These are phyloP conservation scores for Melospiza melodia DNA, from an alignment of 2,113 vertebrate species.

Conservation along the genomic window DNA sequence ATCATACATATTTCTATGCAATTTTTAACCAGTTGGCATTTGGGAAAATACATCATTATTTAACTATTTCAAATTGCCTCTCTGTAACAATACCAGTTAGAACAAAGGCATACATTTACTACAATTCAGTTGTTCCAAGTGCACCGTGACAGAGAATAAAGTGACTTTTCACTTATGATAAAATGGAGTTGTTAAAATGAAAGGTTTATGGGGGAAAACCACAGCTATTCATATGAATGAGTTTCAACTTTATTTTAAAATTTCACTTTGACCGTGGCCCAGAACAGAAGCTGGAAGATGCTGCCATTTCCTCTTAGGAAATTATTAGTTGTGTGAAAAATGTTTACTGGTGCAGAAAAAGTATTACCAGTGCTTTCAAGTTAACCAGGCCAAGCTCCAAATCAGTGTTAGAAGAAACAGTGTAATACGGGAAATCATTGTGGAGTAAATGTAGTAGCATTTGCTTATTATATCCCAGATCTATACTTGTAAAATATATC, in stretches of 20 bases:
- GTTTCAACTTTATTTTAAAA: conserved; percentile 38
- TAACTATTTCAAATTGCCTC: conserved; percentile 53
- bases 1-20: not conserved
- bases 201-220: conserved; percentile 47
- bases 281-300: conserved; percentile 43
- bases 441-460: not conserved
- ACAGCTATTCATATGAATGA: not conserved
- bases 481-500: not conserved
- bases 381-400: conserved; percentile 9
- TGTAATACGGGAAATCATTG: not conserved
- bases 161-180: conserved; percentile 32
- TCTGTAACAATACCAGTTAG: conserved; percentile 57
- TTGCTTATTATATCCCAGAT: conserved; percentile 6
- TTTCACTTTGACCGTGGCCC: conserved; percentile 34
- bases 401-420: not conserved
- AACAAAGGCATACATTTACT: conserved; percentile 59
- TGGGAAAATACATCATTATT: conserved; percentile 54
- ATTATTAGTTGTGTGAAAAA: not conserved
- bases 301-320: not conserved
- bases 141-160: conserved; percentile 20
- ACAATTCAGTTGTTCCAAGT: conserved; percentile 50
- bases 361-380: not conserved
- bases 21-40: conserved; percentile 41
- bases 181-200: conserved; percentile 54
- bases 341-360: not conserved